Conservation (phyloP, 2,113 vertebrate genomes). For the Ctenomys sociabilis region DNA sequence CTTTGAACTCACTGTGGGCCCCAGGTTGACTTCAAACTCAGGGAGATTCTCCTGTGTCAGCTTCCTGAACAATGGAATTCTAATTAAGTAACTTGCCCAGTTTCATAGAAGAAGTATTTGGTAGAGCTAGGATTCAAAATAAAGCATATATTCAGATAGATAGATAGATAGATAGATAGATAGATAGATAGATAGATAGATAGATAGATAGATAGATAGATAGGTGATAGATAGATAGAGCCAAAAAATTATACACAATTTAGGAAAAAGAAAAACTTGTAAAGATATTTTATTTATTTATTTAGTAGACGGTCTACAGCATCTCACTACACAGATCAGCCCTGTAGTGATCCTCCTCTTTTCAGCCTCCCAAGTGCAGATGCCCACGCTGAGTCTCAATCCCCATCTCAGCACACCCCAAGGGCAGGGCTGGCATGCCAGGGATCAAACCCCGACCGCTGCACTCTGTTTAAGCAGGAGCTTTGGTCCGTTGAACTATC, state of each 20-base stretch:
- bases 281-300: not conserved
- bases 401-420: too few species aligned
- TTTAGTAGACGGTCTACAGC: too few species aligned
- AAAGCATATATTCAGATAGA: not conserved
- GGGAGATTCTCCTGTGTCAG: not conserved
- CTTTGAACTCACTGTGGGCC: not conserved
- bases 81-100: conserved; percentile 29
- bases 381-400: too few species aligned
- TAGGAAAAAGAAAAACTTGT: not conserved
- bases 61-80: not conserved
- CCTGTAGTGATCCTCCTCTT: too few species aligned
- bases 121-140: conserved; percentile 2
- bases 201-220: not conserved
- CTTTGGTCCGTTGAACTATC: too few species aligned
- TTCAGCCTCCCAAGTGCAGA: too few species aligned
- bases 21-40: not conserved
- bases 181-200: not conserved
- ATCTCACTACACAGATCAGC: too few species aligned
- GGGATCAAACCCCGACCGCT: too few species aligned
- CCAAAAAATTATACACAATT: not conserved
- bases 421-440: too few species aligned
- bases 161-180: not conserved
- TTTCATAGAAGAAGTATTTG: conserved; percentile 4
- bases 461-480: too few species aligned
- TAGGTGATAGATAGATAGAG: not conserved